A percentile compares a stretch with the other conserved stretches of the same genome.
Evolutionary conservation across 2,797 vertebrate species (phyloP).

Genomic region (Tachyglossus aculeatus): DNA sequence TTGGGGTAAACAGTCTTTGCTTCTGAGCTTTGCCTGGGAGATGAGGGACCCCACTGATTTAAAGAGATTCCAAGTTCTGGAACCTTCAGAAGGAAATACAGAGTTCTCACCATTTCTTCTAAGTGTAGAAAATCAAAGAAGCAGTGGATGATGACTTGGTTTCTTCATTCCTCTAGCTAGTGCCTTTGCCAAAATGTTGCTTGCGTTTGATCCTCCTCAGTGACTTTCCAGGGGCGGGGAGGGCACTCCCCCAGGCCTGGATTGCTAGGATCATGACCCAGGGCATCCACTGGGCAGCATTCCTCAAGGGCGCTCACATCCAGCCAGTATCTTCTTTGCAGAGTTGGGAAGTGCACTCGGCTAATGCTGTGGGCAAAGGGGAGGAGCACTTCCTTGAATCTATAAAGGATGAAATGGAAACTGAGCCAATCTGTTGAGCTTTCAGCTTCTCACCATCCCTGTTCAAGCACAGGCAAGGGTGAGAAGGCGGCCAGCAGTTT

Average conservation of each 20-base stretch:
- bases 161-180: constrained; percentile 9
- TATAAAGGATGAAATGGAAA: not conserved
- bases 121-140: not conserved
- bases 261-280: not conserved
- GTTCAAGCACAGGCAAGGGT: constrained; percentile 29
- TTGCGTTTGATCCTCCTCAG: too few species aligned
- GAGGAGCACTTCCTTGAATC: not conserved
- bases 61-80: too few species aligned
- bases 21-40: too few species aligned
- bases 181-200: not conserved
- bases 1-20: too few species aligned
- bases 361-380: not conserved
- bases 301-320: not conserved
- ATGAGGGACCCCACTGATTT: too few species aligned
- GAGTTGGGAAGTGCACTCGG: not conserved
- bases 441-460: constrained; percentile 35
- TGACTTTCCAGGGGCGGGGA: too few species aligned
- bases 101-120: not conserved
- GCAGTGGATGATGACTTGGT: not conserved
- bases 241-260: too few species aligned
- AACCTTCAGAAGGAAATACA: not conserved
- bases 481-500: constrained; percentile 42
- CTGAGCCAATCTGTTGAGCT: not conserved
- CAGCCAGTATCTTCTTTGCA: not conserved
- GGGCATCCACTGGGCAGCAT: not conserved